phyloP scores from a whole-genome alignment of 2,113 vertebrate species.

The Herpetotheres cachinnans region DNA sequence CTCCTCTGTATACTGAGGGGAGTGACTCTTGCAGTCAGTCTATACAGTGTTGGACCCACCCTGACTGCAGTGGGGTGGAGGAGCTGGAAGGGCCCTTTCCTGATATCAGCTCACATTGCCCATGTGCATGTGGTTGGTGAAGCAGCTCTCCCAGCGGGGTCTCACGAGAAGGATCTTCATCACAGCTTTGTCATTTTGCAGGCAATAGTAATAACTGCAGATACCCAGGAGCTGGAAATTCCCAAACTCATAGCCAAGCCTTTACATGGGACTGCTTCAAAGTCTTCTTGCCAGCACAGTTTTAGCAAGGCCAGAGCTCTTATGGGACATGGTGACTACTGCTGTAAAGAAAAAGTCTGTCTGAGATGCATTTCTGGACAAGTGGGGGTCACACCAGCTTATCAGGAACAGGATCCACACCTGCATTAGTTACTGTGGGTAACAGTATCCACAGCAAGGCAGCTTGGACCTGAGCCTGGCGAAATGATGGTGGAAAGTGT shows the following conservation, averaged over 20 bases:
- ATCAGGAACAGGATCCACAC: neutral
- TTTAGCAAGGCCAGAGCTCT: neutral
- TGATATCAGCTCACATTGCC: neutral
- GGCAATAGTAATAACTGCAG: neutral
- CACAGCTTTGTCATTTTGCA: neutral
- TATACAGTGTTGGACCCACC: neutral
- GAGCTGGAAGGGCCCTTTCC: neutral
- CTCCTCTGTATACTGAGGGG: neutral
- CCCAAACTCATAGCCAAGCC: neutral
- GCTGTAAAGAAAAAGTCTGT: neutral
- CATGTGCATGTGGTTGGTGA: neutral
- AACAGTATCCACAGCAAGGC: neutral
- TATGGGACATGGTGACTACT: neutral
- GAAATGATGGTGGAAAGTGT: neutral
- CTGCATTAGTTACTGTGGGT: neutral
- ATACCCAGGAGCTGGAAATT: neutral
- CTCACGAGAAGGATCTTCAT: neutral
- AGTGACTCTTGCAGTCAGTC: neutral
- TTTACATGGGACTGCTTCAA: neutral
- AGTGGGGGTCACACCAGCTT: accelerated
- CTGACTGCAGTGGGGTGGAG: accelerated
- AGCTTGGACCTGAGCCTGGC: neutral
- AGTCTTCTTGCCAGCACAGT: neutral
- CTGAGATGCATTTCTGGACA: neutral
- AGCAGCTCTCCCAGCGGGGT: neutral